phyloP scores from a whole-genome alignment of 1,140 invertebrate species.

The Drosophila lacertosa region DNA sequence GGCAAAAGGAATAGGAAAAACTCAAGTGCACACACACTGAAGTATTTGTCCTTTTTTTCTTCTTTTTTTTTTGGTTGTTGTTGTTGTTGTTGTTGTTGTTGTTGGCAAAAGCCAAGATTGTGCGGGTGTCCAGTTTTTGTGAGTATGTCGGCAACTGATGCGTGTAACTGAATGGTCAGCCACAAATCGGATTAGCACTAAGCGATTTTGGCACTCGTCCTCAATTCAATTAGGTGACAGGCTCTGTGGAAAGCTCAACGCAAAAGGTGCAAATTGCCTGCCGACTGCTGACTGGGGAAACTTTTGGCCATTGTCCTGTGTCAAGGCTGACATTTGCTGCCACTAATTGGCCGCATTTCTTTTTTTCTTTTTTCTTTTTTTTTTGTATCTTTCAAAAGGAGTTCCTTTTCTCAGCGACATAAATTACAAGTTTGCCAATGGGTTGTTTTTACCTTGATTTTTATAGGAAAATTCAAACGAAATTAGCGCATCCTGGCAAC shows the following conservation, averaged over 20 bases:
- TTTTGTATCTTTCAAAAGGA: slow-evolving; percentile 32
- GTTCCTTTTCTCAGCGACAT: slow-evolving; percentile 68
- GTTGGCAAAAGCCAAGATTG: slow-evolving; percentile 63
- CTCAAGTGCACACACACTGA: slow-evolving; percentile 63
- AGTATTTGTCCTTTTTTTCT: slow-evolving; percentile 58
- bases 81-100: too few relatives aligned
- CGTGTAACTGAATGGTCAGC: slow-evolving; percentile 64
- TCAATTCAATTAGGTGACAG: slow-evolving; percentile 76
- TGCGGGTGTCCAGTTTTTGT: slow-evolving; percentile 66
- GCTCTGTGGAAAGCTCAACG: slow-evolving; percentile 15
- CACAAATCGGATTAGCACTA: slow-evolving; percentile 77
- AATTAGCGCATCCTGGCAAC: slow-evolving; percentile 69
- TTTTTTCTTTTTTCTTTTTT: slow-evolving; percentile 7
- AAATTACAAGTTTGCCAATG: slow-evolving; percentile 70
- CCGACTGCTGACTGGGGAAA: slow-evolving; percentile 21
- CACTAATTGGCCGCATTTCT: slow-evolving; percentile 75
- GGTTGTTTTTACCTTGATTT: slow-evolving; percentile 36
- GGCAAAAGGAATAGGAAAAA: slow-evolving; percentile 33
- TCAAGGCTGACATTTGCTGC: slow-evolving; percentile 58
- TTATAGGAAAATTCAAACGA: slow-evolving; percentile 58
- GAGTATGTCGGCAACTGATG: slow-evolving; percentile 38
- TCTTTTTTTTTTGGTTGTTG: too few relatives aligned
- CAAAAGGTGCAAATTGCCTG: slow-evolving; percentile 56
- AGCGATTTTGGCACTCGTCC: slow-evolving; percentile 74
- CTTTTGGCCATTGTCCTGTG: slow-evolving; percentile 3